Evolutionary conservation across 2,113 vertebrate genomes (phyloP).

Genomic region (Columba janthina): DNA sequence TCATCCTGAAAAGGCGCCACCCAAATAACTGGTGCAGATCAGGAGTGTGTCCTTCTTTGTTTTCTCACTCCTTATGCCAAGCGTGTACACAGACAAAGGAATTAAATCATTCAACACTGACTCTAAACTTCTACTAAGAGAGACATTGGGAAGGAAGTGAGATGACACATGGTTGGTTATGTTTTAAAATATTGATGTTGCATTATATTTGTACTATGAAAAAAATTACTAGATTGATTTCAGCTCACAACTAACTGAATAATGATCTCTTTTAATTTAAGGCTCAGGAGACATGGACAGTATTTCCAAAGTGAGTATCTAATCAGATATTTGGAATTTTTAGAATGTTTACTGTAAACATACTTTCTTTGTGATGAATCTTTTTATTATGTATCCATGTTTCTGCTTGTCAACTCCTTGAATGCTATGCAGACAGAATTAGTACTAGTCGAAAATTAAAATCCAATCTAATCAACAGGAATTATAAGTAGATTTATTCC

Average conservation of each 20-base stretch:
- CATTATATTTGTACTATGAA: neutral
- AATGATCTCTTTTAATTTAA: constrained; percentile 68
- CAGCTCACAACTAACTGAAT: constrained; percentile 28
- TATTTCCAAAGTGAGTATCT: constrained; percentile 92
- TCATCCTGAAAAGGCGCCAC: neutral
- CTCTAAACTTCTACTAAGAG: neutral
- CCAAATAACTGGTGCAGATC: neutral
- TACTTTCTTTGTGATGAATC: neutral
- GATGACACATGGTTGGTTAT: neutral
- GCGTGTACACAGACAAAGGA: neutral
- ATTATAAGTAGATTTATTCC: neutral
- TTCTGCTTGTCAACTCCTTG: neutral
- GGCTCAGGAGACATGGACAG: constrained; percentile 98
- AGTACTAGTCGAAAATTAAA: neutral
- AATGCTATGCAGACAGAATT: neutral
- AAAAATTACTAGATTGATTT: neutral
- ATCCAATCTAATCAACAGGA: neutral
- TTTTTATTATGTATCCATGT: neutral
- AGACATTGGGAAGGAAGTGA: neutral
- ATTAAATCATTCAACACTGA: neutral
- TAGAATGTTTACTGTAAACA: neutral
- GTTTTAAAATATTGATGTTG: neutral
- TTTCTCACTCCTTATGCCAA: neutral
- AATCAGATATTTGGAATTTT: neutral
- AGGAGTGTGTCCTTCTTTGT: neutral